Base-by-base conservation (phyloP, 2,888 invertebrate genomes). In the Brachycybe producta region DNA sequence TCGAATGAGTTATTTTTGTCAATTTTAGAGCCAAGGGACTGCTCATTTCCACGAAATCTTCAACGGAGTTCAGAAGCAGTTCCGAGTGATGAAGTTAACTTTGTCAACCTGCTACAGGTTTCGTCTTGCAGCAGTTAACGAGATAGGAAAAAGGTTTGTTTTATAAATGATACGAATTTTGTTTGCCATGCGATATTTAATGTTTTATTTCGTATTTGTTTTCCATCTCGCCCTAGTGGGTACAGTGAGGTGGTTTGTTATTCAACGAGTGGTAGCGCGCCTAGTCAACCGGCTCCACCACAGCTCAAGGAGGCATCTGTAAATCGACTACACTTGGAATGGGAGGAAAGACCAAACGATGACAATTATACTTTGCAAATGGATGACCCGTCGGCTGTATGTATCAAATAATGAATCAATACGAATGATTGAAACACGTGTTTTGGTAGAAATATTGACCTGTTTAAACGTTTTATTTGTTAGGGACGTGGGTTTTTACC, bases 291-390 rank as follows among this genome's bases (percentile, higher is more conserved):
- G 19, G 70, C 75, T 52, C 77, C 86, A n/a, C 88, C 90, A 8
- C 70, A 73, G 47, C 70, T 88, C 51, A 71, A 73, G 38, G 73
- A 76, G 57, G 76, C 79, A 50, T 74, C 73, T 46, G 71, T 81
- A 45, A 75, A 72, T 58, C 70, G 77, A 45, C 70, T 90, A 49
- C 73, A 76, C 54, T 70, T 90, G 39, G 74, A 75, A 43, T 90
- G 90, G 90, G 75, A 77, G 58, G 71, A 75, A 45, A 74, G 84
- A 42, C 76, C 79, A 32, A 76, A 77, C 60, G 87, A 86, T 62
- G 84, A 84, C 54, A 80, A 81, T 60, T 88, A 83, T 66, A 77
- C 79, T 48, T 71, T 90, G 55, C 87, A 90, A 69, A 82, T 87
- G 80, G 80, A 86, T 61, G 74, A 75, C 11, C 39, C 30, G 23